Conservation (phyloP, 2,888 invertebrate genomes). For the Girardia tigrina region DNA sequence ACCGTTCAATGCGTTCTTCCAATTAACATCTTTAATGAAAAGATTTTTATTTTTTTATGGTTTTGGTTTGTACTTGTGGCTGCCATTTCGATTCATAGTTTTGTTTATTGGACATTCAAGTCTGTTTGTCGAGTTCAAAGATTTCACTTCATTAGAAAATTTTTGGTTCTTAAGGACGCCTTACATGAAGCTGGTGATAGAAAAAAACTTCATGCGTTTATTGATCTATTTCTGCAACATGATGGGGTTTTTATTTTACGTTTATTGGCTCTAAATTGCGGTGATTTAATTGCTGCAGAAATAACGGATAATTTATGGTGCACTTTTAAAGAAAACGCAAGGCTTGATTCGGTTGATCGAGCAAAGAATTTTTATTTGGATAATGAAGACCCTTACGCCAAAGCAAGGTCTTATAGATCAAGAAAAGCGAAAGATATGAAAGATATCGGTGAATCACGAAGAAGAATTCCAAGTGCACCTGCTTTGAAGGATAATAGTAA, state of each 20-base stretch:
- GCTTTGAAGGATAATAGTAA: neutral
- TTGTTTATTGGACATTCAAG: conserved; percentile 50
- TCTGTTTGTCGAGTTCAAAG: conserved; percentile 44
- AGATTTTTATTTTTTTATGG: conserved; percentile 53
- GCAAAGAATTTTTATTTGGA: neutral
- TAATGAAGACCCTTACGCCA: neutral
- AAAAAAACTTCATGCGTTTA: conserved; percentile 35
- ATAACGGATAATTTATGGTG: conserved; percentile 34
- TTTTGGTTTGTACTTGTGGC: conserved; percentile 53
- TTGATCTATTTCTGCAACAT: conserved; percentile 37
- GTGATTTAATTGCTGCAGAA: conserved; percentile 37
- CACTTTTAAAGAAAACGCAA: neutral
- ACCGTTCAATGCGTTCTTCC: conserved; percentile 50
- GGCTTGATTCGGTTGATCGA: neutral
- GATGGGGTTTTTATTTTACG: conserved; percentile 38
- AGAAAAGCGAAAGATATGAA: neutral
- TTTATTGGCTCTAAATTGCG: conserved; percentile 37
- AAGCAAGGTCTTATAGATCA: neutral
- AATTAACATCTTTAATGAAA: conserved; percentile 41
- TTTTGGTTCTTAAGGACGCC: conserved; percentile 35
- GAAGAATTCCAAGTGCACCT: neutral
- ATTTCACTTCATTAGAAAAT: conserved; percentile 38
- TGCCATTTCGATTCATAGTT: conserved; percentile 49
- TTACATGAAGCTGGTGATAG: conserved; percentile 30
- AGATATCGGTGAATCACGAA: neutral